These are phyloP conservation scores for Rhinichthys osculus DNA, from an alignment of 2,797 vertebrate species.

Conservation along the genomic window DNA sequence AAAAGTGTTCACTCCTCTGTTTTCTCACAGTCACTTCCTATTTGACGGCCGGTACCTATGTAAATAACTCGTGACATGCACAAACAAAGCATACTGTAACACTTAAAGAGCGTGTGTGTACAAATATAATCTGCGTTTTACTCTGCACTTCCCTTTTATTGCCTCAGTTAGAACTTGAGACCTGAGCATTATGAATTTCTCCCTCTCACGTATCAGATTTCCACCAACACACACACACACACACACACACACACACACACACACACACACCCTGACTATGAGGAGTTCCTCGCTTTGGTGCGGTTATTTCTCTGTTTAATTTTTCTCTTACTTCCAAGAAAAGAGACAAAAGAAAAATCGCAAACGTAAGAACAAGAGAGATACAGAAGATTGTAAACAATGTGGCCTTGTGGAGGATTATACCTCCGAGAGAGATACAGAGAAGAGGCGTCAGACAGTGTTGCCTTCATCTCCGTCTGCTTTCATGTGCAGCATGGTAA, in stretches of 20 bases:
- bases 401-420: conserved; percentile 92
- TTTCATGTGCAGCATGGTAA: conserved; percentile 97
- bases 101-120: conserved; percentile 26
- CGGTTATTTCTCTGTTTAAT: conserved; percentile 9
- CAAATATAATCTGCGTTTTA: conserved; percentile 52
- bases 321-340: conserved; percentile 23
- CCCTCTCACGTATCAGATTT: conserved; percentile 62
- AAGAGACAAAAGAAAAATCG: background rate
- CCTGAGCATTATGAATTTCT: conserved; percentile 63
- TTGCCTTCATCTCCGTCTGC: conserved; percentile 93
- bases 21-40: conserved; percentile 13
- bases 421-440: conserved; percentile 83
- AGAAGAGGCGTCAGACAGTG: conserved; percentile 82
- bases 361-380: conserved; percentile 25
- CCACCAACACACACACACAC: conserved; percentile 48
- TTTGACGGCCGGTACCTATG: background rate
- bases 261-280: conserved; percentile 38
- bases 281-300: conserved; percentile 32
- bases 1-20: background rate
- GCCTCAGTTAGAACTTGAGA: conserved; percentile 60
- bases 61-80: background rate
- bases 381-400: conserved; percentile 78
- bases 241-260: conserved; percentile 48
- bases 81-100: conserved; percentile 32
- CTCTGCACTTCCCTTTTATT: conserved; percentile 55